Percentiles rank a stretch among this genome's conserved stretches.
phyloP scores from a whole-genome alignment of 2,888 invertebrate genomes.

The Troides helena region DNA sequence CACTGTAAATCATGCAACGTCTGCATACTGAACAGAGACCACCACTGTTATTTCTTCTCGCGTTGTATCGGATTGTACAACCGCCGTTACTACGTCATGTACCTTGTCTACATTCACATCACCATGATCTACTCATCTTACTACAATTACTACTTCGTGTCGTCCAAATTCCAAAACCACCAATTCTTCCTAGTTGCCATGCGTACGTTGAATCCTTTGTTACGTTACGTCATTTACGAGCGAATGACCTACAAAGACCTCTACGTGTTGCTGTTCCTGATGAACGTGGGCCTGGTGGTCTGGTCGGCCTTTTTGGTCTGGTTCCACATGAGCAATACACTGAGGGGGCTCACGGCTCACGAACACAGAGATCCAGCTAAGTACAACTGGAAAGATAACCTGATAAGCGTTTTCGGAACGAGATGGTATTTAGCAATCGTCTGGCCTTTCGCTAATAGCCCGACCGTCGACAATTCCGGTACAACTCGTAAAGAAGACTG shows the following conservation, averaged over 20 bases:
- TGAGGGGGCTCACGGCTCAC: conserved; percentile 74
- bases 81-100: conserved; percentile 88
- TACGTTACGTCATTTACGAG: conserved; percentile 42
- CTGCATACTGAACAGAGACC: conserved; percentile 91
- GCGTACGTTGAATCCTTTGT: conserved; percentile 48
- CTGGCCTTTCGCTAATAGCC: conserved; percentile 53
- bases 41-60: conserved; percentile 91
- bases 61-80: conserved; percentile 91
- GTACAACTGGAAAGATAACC: conserved; percentile 84
- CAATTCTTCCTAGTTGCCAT: conserved; percentile 41
- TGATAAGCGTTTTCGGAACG: conserved; percentile 77
- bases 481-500: not conserved
- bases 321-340: conserved; percentile 70
- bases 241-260: conserved; percentile 46
- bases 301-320: conserved; percentile 46
- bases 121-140: conserved; percentile 83
- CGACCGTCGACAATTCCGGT: conserved; percentile 37
- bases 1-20: conserved; percentile 90
- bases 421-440: conserved; percentile 56
- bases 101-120: conserved; percentile 84
- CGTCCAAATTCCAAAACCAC: conserved; percentile 48
- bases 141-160: conserved; percentile 84
- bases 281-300: conserved; percentile 46
- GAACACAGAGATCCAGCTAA: conserved; percentile 71
- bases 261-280: conserved; percentile 45